Base-by-base conservation (phyloP, 2,113 vertebrate genomes). In the Platanista minor region DNA sequence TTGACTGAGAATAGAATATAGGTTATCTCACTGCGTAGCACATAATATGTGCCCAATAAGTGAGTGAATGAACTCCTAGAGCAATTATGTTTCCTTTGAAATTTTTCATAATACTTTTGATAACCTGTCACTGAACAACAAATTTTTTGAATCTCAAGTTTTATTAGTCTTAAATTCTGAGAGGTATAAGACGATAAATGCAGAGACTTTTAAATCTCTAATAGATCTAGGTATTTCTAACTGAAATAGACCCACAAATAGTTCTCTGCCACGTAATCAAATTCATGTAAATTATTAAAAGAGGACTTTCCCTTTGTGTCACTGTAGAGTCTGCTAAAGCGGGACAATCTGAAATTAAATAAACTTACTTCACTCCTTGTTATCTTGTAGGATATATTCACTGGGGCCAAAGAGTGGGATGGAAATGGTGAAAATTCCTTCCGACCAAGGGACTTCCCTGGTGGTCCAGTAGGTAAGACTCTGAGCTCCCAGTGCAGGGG, bases 111-210 rank as follows among this genome's bases (percentile, higher is more conserved):
- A n/a, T 36, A 80, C 2, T 49, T 96, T 87, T 69, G 20, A 61
- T n/a, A 94, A 41, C 9, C 43, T 83, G 80, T 49, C 33, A 49
- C 21, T 71, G 71, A 80, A 78, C 1, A 77, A 23, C 11, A 90
- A 41, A 69, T 62, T 15, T 81, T 78, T 74, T 72, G 36, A 80
- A 85, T 18, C 52, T 81, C 62, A 78, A 23, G 78, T 82, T 90
- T 87, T 91, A 92, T 23, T 82, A 64, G 27, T 61, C 41, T 94
- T 69, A 54, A 92, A 84, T 96, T 57, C 57, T 87, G 8, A 83
- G 41, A 39, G n/a, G 1, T 84, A 46, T 71, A 49, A 78, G 74
- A 78, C 59, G 20, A n/a, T 85, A 75, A 82, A 80, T 20, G 23
- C 2, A 27, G 66, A 92, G 59, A 67, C 5, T 41, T 72, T 66